These are phyloP conservation scores for Aphidius colemani DNA, from an alignment of 2,888 invertebrate genomes.

Conservation along the genomic window DNA sequence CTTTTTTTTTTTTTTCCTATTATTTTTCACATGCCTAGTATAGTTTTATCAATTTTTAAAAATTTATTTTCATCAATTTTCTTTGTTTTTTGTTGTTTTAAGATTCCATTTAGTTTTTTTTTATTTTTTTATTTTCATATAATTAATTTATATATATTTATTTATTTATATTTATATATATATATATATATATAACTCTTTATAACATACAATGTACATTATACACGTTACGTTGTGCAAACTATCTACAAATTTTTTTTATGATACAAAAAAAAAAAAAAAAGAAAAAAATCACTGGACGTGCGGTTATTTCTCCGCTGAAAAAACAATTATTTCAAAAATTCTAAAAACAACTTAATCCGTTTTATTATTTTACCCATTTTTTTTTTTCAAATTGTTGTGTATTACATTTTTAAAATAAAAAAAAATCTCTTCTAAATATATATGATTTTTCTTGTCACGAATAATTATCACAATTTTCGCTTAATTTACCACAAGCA, in stretches of 20 bases:
- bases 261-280: conserved; percentile 53
- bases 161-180: conserved; percentile 35
- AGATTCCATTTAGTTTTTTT: conserved; percentile 49
- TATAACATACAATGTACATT: conserved; percentile 53
- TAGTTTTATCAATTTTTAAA: conserved; percentile 26
- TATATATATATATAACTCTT: conserved; percentile 47
- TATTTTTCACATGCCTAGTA: conserved; percentile 38
- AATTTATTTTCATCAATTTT: too few species aligned
- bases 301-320: too few species aligned
- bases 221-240: conserved; percentile 51
- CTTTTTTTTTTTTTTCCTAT: background rate
- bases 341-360: conserved; percentile 18
- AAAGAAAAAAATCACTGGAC: background rate
- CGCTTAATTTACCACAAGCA: conserved; percentile 26
- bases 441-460: conserved; percentile 42
- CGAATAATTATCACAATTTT: conserved; percentile 53
- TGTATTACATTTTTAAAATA: conserved; percentile 12
- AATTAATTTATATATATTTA: conserved; percentile 30
- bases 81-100: conserved; percentile 38
- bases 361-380: conserved; percentile 21
- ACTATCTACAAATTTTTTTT: conserved; percentile 53
- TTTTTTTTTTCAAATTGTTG: conserved; percentile 7
- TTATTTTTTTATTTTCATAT: conserved; percentile 35
- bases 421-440: conserved; percentile 36
- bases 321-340: too few species aligned